phyloP scores from a whole-genome alignment of 2,797 vertebrate species.

The Sebastes steindachneri region DNA sequence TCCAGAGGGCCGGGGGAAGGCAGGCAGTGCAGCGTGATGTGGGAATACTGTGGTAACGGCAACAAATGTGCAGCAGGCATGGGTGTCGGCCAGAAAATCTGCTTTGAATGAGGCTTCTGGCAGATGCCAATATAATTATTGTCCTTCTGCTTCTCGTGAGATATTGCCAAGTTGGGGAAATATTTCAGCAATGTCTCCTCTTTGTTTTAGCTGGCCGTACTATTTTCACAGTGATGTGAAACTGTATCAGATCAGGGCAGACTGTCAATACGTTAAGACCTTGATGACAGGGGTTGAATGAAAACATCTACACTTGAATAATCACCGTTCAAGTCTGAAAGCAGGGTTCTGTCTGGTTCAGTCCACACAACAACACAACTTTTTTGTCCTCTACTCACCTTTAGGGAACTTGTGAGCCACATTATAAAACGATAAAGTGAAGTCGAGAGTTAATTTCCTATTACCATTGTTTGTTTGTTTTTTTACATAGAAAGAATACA shows the following conservation, averaged over 20 bases:
- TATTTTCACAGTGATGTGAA: neutral
- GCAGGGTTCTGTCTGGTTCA: neutral
- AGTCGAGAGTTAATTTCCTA: neutral
- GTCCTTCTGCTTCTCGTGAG: slow-evolving; percentile 30
- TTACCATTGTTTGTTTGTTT: neutral
- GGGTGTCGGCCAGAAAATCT: slow-evolving; percentile 27
- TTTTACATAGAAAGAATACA: neutral
- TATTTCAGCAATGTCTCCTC: slow-evolving; percentile 13
- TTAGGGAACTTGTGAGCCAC: neutral
- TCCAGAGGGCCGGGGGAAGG: slow-evolving; percentile 4
- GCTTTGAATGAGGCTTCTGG: slow-evolving; percentile 32
- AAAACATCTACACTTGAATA: neutral
- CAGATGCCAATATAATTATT: slow-evolving; percentile 19
- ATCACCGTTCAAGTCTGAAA: neutral
- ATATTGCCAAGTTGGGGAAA: slow-evolving; percentile 1
- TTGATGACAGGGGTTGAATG: neutral
- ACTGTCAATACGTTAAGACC: neutral
- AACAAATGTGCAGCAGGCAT: slow-evolving; percentile 29
- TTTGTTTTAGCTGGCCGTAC: neutral
- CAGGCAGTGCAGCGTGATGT: slow-evolving; percentile 17
- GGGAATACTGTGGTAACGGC: slow-evolving; percentile 26
- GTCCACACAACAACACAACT: neutral
- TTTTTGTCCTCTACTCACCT: too few species aligned
- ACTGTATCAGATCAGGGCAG: neutral
- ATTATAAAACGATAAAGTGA: neutral